Percentiles rank a stretch among this genome's conserved stretches.
phyloP scores from a whole-genome alignment of 2,888 invertebrate species.

The Chrysolina oricalcia region DNA sequence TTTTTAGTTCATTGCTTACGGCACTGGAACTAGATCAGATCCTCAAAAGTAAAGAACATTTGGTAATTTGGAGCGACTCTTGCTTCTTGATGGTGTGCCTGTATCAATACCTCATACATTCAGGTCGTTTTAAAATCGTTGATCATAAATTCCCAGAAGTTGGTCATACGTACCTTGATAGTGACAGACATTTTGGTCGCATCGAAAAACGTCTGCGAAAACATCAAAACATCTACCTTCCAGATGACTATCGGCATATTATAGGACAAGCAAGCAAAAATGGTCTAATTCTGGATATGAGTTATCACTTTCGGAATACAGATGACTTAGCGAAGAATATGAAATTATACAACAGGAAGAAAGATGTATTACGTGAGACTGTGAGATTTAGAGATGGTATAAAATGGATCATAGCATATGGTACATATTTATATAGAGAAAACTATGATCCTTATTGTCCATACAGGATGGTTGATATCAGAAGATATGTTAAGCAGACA shows the following conservation, averaged over 20 bases:
- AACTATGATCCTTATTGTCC: too few species aligned
- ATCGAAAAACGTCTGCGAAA: background rate
- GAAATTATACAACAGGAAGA: too few species aligned
- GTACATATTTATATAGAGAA: too few species aligned
- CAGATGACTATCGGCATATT: constrained; percentile 3
- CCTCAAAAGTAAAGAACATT: background rate
- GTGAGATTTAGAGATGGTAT: too few species aligned
- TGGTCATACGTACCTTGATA: background rate
- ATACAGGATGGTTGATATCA: too few species aligned
- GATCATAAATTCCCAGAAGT: too few species aligned
- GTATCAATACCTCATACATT: background rate
- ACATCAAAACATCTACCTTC: background rate
- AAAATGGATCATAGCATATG: too few species aligned
- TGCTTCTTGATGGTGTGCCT: background rate
- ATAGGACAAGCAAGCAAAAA: background rate
- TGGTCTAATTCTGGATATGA: too few species aligned
- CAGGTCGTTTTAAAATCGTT: background rate
- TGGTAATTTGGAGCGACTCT: background rate
- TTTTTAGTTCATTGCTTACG: constrained; percentile 9
- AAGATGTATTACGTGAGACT: too few species aligned
- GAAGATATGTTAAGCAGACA: too few species aligned
- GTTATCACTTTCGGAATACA: too few species aligned
- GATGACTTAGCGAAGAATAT: too few species aligned
- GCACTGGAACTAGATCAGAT: background rate
- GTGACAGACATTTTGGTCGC: background rate